Percentiles rank a stretch among this genome's conserved stretches.
Evolutionary conservation across 2,113 vertebrate species (phyloP).

Genomic region (Misgurnus mizolepis): DNA sequence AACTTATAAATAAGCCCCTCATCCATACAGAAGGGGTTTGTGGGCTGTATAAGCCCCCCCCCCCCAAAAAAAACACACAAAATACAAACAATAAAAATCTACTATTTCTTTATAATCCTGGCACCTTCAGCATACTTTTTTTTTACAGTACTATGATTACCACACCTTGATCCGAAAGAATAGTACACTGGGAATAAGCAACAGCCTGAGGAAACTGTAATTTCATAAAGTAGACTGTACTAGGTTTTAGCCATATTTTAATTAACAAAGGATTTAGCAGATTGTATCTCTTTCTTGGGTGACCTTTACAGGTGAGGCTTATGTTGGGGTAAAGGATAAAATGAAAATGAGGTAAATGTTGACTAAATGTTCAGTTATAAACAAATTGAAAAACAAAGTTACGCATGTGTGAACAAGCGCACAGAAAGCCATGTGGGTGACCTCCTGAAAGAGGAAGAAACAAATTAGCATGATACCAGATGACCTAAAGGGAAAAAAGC

Average conservation of each 20-base stretch:
- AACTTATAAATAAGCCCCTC: neutral
- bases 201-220: neutral
- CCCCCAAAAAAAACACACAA: too few species aligned
- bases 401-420: neutral
- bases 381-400: neutral
- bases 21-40: too few species aligned
- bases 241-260: neutral
- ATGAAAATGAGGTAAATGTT: conserved; percentile 27
- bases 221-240: neutral
- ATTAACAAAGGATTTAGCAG: neutral
- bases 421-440: neutral
- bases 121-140: neutral
- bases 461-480: neutral
- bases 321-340: neutral
- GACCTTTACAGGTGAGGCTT: neutral
- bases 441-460: neutral
- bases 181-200: neutral
- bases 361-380: conserved; percentile 18
- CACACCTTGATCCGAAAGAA: neutral
- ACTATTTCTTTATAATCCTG: too few species aligned
- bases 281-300: neutral
- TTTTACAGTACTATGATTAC: neutral
- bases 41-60: too few species aligned
- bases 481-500: neutral
- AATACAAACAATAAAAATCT: neutral